Base-by-base conservation (phyloP, 2,113 vertebrate species). In the Hystrix cristata region DNA sequence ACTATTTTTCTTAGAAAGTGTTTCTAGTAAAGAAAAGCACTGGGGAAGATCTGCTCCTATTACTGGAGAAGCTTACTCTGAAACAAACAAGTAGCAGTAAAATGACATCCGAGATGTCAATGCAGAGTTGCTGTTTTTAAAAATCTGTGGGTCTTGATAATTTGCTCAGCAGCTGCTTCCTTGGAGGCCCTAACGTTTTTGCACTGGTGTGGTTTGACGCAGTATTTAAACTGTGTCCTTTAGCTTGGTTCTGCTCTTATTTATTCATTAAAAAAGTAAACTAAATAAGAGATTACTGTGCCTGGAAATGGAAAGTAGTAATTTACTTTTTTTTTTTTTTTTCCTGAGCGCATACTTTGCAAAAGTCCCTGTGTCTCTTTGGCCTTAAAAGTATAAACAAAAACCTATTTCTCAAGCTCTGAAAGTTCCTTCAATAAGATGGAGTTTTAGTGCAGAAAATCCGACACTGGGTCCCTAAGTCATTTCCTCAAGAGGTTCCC, bases 21-120 rank as follows among this genome's bases (percentile, higher is more conserved):
- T 95, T 95, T 87, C 65, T 81, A 83, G 51, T 95, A 59, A 94
- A 96, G 85, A 79, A 95, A 96, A 94, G 80, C 46, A 46, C 29
- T 64, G 8, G 55, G 67, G 43, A 74, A 90, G 79, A 48, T 90
- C 69, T 94, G 31, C 18, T 96, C 18, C 16, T 92, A 8, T 62
- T 93, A 62, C 59, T 79, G 60, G 48, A 64, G 69, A 96, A 65
- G 38, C 38, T 72, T 92, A 87, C 23, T 83, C 43, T 74, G 92
- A 86, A 95, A 82, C n/a, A 60, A 71, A 87, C 57, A 62, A 89
- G 46, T 55, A 10, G 78, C n/a, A 62, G 48, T 62, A 79, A 80
- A 82, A n/a, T 85, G n/a, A 85, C 12, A 67, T 18, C 31, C 46
- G 29, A 67, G 38, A 14, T 69, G 16, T 95, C 67, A 84, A 6